Evolutionary conservation across 2,888 invertebrate genomes (phyloP), one percentile per base, ranked within the genome.

Genomic region (Acanthopleura granulata): DNA sequence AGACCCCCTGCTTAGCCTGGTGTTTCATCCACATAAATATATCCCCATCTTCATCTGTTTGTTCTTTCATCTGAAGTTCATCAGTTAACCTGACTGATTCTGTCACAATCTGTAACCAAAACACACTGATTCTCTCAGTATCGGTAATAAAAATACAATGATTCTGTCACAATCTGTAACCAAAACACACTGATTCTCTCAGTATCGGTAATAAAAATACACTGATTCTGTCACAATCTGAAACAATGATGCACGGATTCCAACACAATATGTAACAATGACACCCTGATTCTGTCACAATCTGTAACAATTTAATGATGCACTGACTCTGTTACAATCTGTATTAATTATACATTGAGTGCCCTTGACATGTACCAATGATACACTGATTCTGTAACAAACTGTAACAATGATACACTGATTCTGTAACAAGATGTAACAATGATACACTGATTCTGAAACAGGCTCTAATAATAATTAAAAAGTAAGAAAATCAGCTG

Each of bases 1-100:
- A 79, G 0, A 90, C 88, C 0, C 90, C 90, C 73, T 85, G 84
- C 72, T 84, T 78, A 4, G 90, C 90, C 77, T 90, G 90, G 73
- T 89, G 85, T 78, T 85, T 88, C 50, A 90, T 78, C 90, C 90
- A 90, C 74, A 85, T 79, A 79, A 87, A 90, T 9, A 89, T 74
- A 69, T 90, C 89, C 0, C 89, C 89, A 16, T 88, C 81, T 78
- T 90, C 90, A 62, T 87, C 89, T 9, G 89, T 89, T 75, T 89
- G 88, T 62, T 84, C 83, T 25, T 81, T 78, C 11, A 90, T 57
- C 9, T 78, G 75, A 0, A 70, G 79, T 73, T 89, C 87, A 75
- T 90, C 87, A 9, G 88, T 89, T 70, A 90, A 83, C n/a, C 89
- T 82, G 6, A 90, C 80, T 6, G 81, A 79, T 77, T 90, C 90